These are phyloP conservation scores for Drosophila helvetica DNA, from an alignment of 2,888 invertebrate species.

Conservation along the genomic window DNA sequence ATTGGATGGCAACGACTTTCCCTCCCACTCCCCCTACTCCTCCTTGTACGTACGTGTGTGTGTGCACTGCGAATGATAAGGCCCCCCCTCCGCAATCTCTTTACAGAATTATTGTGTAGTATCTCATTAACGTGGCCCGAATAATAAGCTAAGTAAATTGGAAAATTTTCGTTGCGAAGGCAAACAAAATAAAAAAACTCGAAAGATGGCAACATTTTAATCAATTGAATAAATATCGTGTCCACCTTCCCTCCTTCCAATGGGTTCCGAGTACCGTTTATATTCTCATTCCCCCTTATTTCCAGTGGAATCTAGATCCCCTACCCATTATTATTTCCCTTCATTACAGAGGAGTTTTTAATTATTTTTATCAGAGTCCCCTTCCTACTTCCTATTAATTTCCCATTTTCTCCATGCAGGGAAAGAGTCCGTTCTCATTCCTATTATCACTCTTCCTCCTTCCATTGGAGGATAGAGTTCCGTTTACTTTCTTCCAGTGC, in stretches of 20 bases:
- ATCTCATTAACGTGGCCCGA: slow-evolving; percentile 60
- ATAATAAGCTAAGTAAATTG: slow-evolving; percentile 70
- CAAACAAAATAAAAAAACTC: slow-evolving; percentile 20
- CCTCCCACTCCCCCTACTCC: not conserved
- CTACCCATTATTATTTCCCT: not conserved
- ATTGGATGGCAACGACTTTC: slow-evolving; percentile 24
- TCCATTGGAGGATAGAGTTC: not conserved
- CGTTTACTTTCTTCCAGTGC: not conserved
- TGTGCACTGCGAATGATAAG: slow-evolving; percentile 11
- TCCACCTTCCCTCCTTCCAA: not conserved
- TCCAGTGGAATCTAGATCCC: no score
- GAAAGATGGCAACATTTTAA: slow-evolving; percentile 38
- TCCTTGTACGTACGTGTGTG: not conserved
- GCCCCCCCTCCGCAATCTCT: slow-evolving; percentile 12
- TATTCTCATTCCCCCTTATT: no score
- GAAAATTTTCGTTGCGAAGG: slow-evolving; percentile 55
- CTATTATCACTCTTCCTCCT: not conserved
- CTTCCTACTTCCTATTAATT: not conserved
- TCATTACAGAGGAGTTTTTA: not conserved
- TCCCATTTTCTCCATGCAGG: no score
- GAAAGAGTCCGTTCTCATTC: no score
- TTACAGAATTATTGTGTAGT: slow-evolving; percentile 15
- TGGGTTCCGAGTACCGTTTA: not conserved
- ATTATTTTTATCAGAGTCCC: not conserved
- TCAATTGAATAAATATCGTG: slow-evolving; percentile 70